phyloP scores from a whole-genome alignment of 2,888 invertebrate species.

The Drosophila fulvimacula region DNA sequence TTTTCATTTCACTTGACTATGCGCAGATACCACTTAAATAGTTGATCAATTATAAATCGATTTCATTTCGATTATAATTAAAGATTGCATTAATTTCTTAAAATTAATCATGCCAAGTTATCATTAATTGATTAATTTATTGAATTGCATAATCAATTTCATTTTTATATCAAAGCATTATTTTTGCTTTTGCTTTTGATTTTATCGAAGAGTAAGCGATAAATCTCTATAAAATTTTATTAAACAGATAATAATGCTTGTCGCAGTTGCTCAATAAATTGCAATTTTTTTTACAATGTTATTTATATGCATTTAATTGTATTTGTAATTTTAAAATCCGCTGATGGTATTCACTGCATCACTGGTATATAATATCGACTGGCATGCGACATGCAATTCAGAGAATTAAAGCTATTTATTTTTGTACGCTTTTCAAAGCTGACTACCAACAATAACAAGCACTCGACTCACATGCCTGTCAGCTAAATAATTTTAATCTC shows the following conservation, averaged over 20 bases:
- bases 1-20: not conserved
- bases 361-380: not conserved
- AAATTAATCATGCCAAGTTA: not conserved
- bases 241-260: constrained; percentile 5
- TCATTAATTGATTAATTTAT: constrained; percentile 1
- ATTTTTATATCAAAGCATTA: no score
- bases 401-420: not conserved
- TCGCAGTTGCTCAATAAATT: not conserved
- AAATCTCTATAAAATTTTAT: constrained; percentile 5
- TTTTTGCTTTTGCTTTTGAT: no score
- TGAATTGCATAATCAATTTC: not conserved
- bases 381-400: constrained; percentile 2
- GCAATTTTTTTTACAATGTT: not conserved
- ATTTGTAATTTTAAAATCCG: constrained; percentile 6
- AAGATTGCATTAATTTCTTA: constrained; percentile 4
- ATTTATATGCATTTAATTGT: constrained; percentile 5
- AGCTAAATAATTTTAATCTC: constrained; percentile 31
- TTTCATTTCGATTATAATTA: constrained; percentile 3
- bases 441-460: constrained; percentile 7
- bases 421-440: constrained; percentile 9
- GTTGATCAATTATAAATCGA: constrained; percentile 3
- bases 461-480: constrained; percentile 5
- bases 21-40: not conserved
- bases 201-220: constrained; percentile 3
- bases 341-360: not conserved